These are phyloP conservation scores for Chironomus striatipennis DNA, from an alignment of 1,140 invertebrate genomes.

Conservation along the genomic window DNA sequence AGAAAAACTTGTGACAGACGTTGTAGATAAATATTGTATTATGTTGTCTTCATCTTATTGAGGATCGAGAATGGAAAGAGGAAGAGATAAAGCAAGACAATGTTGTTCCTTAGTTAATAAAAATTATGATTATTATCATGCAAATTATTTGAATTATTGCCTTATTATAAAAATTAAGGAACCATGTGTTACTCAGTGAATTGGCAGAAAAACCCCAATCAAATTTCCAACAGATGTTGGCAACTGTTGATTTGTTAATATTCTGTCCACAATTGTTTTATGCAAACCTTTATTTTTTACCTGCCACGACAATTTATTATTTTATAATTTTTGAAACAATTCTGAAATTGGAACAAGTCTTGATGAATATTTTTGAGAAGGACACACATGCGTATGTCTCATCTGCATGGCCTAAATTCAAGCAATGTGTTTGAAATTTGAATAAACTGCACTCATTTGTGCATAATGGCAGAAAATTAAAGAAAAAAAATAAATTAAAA, in stretches of 20 bases:
- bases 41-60: too few relatives aligned
- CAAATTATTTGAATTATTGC: too few relatives aligned
- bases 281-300: not conserved
- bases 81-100: too few relatives aligned
- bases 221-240: not conserved
- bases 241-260: not conserved
- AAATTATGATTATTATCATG: too few relatives aligned
- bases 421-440: not conserved
- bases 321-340: too few relatives aligned
- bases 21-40: too few relatives aligned
- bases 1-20: not conserved
- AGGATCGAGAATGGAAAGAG: too few relatives aligned
- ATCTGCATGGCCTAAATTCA: not conserved
- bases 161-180: not conserved
- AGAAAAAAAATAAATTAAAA: too few relatives aligned
- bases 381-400: not conserved
- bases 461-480: not conserved
- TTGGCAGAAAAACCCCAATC: not conserved
- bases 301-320: not conserved
- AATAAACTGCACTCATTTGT: not conserved
- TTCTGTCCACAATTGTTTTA: constrained; percentile 9
- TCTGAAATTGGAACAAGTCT: not conserved
- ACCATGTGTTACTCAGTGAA: not conserved
- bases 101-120: too few relatives aligned
- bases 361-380: not conserved